Percentiles rank a stretch among this genome's conserved stretches.
Conservation (phyloP, 2,113 vertebrate species). For the Castor canadensis region DNA sequence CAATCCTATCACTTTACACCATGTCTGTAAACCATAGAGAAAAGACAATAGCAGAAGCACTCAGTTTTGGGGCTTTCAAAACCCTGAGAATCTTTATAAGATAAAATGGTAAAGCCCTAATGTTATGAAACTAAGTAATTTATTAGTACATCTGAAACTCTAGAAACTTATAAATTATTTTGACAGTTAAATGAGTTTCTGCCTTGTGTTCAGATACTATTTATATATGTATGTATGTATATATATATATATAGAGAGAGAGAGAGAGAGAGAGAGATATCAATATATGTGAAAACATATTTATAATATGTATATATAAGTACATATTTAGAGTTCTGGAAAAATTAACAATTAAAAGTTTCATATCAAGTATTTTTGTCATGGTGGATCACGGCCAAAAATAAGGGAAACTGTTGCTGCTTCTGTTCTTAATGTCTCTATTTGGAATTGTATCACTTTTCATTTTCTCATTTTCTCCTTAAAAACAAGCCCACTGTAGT, state of each 20-base stretch:
- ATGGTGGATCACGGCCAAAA: not conserved
- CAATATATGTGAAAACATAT: not conserved
- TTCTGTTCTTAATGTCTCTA: not conserved
- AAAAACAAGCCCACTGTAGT: not conserved
- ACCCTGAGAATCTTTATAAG: constrained; percentile 48
- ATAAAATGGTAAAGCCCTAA: constrained; percentile 60
- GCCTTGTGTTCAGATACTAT: not conserved
- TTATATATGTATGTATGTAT: not conserved
- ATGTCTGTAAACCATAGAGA: constrained; percentile 70
- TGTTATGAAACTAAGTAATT: constrained; percentile 58
- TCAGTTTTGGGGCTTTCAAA: constrained; percentile 72
- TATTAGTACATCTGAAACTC: constrained; percentile 57
- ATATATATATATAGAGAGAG: not conserved
- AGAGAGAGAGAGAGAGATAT: too few relatives aligned
- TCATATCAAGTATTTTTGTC: constrained; percentile 44
- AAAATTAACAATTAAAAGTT: constrained; percentile 34
- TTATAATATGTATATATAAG: not conserved
- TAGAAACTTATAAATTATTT: constrained; percentile 25
- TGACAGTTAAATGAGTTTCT: constrained; percentile 38
- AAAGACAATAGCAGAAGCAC: constrained; percentile 67
- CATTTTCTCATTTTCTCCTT: constrained; percentile 38
- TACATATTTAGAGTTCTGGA: not conserved
- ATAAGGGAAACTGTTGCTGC: constrained; percentile 2
- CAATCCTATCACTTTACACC: constrained; percentile 77
- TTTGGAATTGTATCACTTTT: constrained; percentile 49